Percentiles rank a stretch among this genome's conserved stretches.
phyloP scores from a whole-genome alignment of 1,140 invertebrate genomes.

The Cyclargus thomasi region DNA sequence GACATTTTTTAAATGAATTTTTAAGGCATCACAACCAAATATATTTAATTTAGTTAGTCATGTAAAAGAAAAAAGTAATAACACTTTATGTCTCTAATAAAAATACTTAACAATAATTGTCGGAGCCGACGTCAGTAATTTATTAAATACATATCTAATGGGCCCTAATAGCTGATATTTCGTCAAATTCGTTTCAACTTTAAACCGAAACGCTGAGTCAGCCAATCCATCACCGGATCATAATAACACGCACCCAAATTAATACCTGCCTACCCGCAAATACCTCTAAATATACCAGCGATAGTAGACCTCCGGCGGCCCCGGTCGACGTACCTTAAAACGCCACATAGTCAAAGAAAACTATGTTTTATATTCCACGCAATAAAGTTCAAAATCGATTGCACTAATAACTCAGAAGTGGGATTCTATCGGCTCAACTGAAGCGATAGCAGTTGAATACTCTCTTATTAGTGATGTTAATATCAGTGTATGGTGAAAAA shows the following conservation, averaged over 20 bases:
- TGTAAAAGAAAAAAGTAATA: background rate
- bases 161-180: constrained; percentile 20
- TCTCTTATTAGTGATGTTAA: constrained; percentile 64
- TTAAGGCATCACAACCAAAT: background rate
- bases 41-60: background rate
- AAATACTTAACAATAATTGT: background rate
- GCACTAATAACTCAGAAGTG: background rate
- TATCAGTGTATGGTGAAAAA: constrained; percentile 62
- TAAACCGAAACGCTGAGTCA: constrained; percentile 49
- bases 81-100: background rate
- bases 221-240: constrained; percentile 67
- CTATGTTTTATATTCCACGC: constrained; percentile 1
- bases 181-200: constrained; percentile 30
- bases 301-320: constrained; percentile 25
- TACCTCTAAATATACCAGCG: constrained; percentile 46
- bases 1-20: background rate
- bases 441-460: constrained; percentile 36
- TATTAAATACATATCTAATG: background rate
- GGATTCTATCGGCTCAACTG: background rate
- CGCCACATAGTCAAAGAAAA: background rate
- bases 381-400: constrained; percentile 15
- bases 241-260: constrained; percentile 65
- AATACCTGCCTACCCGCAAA: constrained; percentile 61
- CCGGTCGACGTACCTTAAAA: background rate
- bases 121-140: background rate